These are phyloP conservation scores for Tenodera sinensis DNA, from an alignment of 2,888 invertebrate genomes.

Conservation along the genomic window DNA sequence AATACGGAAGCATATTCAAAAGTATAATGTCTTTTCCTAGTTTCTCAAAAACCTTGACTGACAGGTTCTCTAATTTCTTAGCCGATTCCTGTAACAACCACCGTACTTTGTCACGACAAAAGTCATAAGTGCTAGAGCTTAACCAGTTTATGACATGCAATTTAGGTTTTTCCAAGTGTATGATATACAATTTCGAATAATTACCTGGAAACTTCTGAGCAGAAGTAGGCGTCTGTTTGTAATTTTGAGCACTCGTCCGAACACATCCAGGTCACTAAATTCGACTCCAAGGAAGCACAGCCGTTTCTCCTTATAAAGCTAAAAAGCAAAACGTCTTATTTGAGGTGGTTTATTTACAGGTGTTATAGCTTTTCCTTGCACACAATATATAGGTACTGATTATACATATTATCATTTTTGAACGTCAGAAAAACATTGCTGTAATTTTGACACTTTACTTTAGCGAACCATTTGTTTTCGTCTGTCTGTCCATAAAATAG, in stretches of 20 bases:
- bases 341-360: not conserved
- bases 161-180: too few relatives aligned
- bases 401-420: not conserved
- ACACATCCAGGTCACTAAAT: constrained; percentile 64
- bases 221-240: constrained; percentile 63
- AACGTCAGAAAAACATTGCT: not conserved
- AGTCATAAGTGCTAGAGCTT: too few relatives aligned
- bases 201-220: constrained; percentile 68
- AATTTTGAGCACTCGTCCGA: constrained; percentile 66
- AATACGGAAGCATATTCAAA: too few relatives aligned
- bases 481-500: not conserved
- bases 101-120: too few relatives aligned
- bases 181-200: constrained; percentile 18
- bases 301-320: constrained; percentile 69
- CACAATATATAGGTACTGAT: not conserved
- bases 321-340: constrained; percentile 40
- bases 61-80: too few relatives aligned
- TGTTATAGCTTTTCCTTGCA: not conserved
- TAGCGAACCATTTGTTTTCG: not conserved
- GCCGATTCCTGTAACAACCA: too few relatives aligned
- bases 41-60: too few relatives aligned
- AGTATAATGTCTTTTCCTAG: too few relatives aligned
- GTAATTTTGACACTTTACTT: not conserved
- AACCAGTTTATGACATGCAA: too few relatives aligned
- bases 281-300: constrained; percentile 66